Evolutionary conservation across 2,797 vertebrate genomes (phyloP).

Genomic region (Enteromius afrohamiltoni): DNA sequence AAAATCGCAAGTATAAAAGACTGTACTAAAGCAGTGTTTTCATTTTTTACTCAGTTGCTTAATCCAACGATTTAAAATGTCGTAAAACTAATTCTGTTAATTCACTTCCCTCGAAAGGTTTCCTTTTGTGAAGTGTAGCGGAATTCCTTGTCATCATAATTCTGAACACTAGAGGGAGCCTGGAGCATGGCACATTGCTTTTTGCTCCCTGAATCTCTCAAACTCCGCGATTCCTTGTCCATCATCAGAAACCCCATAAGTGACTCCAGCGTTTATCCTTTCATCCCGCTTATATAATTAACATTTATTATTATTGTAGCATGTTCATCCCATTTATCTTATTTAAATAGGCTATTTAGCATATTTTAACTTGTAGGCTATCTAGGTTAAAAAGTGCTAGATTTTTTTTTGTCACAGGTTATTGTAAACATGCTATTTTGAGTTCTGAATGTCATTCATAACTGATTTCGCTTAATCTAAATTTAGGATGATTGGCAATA

Average conservation of each 20-base stretch:
- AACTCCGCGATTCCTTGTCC: neutral
- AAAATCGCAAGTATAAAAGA: neutral
- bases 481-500: neutral
- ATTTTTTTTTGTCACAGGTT: neutral
- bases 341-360: neutral
- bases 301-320: neutral
- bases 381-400: neutral
- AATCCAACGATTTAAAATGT: neutral
- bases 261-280: neutral
- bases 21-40: neutral
- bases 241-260: neutral
- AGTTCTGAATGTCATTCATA: neutral
- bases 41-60: neutral
- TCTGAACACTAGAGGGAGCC: slow-evolving; percentile 57
- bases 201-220: neutral
- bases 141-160: slow-evolving; percentile 24
- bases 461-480: neutral
- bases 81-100: neutral
- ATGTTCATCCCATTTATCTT: neutral
- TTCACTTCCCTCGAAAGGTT: neutral
- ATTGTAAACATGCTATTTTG: neutral
- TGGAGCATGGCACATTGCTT: slow-evolving; percentile 75
- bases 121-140: neutral
- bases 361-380: neutral
- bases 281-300: neutral